Base-by-base conservation (phyloP, 2,888 invertebrate species). In the Nesidiocoris tenuis region DNA sequence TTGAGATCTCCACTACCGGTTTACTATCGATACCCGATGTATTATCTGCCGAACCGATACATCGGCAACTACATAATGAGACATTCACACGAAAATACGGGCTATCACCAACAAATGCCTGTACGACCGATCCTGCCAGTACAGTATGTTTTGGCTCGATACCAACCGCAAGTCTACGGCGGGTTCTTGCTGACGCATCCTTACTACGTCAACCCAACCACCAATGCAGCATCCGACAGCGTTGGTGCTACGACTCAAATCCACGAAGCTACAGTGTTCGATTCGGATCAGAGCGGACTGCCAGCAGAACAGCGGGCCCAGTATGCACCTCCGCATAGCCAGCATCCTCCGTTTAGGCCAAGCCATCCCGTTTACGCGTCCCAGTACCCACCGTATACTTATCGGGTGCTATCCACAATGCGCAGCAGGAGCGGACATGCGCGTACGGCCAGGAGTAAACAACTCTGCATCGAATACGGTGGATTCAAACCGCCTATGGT, bases 401-500 rank as follows among this genome's bases (percentile, higher is more conserved):
- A 81, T 76, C 77, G 79, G 57, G 80, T 81, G 9, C 77, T 79
- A 18, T 76, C 78, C 57, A 79, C 79, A 1, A 77, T 79, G 68
- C 74, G 78, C 16, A 74, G 76, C 54, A 61, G 78, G 39, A 72
- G 77, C 18, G 72, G 77, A 0, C 74, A 77, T 39, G 76, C 77
- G 7, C 76, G 79, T 23, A 72, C 78, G 1, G 78, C 79, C 25
- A 77, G 76, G 18, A 78, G 76, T 23, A 79, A 79, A 61, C 79
- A 80, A 61, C 77, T 93, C 0, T 88, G 90, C 80, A 87, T 94
- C 81, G 94, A 94, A 79, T 94, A 94, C 80, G 90, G 82, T 1
- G 90, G 93, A 0, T 94, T 94, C 80, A 91, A 90, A 81, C 93
- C 94, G 0, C 94, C 93, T 0, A 83, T 94, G 80, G 87, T 91